Evolutionary conservation across 2,113 vertebrate species (phyloP), one percentile per base, ranked within the genome.

Genomic region (Syngnathus floridae): DNA sequence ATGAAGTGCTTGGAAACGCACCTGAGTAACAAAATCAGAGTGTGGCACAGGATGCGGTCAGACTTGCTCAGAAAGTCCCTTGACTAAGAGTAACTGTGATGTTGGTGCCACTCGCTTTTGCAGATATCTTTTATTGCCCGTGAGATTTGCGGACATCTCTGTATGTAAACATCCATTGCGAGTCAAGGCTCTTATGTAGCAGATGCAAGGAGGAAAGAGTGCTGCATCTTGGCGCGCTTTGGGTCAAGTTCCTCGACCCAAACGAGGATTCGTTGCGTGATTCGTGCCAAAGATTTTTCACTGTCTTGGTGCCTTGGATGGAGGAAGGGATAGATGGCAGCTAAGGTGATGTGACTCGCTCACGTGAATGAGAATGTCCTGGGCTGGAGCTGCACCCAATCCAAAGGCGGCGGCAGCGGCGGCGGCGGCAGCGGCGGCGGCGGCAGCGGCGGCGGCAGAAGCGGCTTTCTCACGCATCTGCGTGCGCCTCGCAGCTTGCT

Each of bases 111-210:
- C 26, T 31, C 26, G 3, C 26, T 31, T 31, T 31, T 31, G 43
- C 0, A 2, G n/a, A 60, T 61, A 38, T 66, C 40, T 7, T 84
- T 86, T 88, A 82, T 87, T 90, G 73, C 82, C 76, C 76, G 73
- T 77, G 65, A 56, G 70, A 81, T 85, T 83, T 80, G 76, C 75
- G 83, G 65, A 89, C 66, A 90, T 84, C 87, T 31, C 26, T 3
- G 26, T 31, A 31, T 31, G 26, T 31, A 31, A 31, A 74, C 64
- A 78, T 21, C 80, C 59, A 77, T 51, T 65, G 37, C 54, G 17
- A 14, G 10, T n/a, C 51, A 16, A 79, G 65, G 75, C 74, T 45
- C 45, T 75, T 78, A 73, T 76, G 74, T 73, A 78, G 68, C 26
- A 31, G 26, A 31, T 31, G 26, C 26, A 31, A 31, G 26, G 26